Evolutionary conservation across 2,113 vertebrate genomes (phyloP).

Genomic region (Callopanchax toddi): DNA sequence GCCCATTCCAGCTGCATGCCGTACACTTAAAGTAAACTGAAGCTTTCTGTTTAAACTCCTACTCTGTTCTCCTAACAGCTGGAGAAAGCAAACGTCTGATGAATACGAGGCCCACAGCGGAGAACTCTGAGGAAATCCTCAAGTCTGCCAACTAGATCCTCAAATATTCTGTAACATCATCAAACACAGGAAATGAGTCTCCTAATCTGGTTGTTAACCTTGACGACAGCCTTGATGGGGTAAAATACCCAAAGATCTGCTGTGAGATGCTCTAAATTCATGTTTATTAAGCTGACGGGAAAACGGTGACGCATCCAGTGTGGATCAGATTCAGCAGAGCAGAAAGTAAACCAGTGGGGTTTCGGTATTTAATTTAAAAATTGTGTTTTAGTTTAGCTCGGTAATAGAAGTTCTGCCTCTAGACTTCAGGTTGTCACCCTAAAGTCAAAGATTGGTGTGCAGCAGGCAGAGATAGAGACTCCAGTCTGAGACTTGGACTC

Average conservation of each 20-base stretch:
- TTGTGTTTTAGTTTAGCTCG: too few relatives aligned
- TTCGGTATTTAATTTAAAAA: too few relatives aligned
- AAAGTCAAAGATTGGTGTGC: too few relatives aligned
- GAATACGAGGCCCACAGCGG: not conserved
- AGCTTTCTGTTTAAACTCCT: conserved; percentile 2
- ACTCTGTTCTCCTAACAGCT: conserved; percentile 9
- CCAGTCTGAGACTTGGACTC: too few relatives aligned
- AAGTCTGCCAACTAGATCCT: conserved; percentile 20
- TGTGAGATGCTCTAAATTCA: conserved; percentile 2
- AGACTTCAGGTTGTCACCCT: too few relatives aligned
- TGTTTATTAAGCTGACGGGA: conserved; percentile 31
- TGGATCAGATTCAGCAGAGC: not conserved
- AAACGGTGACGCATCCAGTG: conserved; percentile 1
- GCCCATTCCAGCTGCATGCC: conserved; percentile 8
- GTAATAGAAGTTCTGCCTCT: too few relatives aligned
- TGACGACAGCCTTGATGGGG: conserved; percentile 30
- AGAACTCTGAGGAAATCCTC: conserved; percentile 15
- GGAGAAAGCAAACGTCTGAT: conserved; percentile 8
- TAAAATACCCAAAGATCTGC: conserved; percentile 13
- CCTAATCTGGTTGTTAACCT: conserved; percentile 44
- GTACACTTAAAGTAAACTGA: not conserved
- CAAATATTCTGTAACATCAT: conserved; percentile 38
- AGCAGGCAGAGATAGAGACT: too few relatives aligned
- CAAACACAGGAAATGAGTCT: conserved; percentile 61
- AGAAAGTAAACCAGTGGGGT: not conserved